phyloP scores from a whole-genome alignment of 2,797 vertebrate species.

The Lepilemur ruficaudatus region DNA sequence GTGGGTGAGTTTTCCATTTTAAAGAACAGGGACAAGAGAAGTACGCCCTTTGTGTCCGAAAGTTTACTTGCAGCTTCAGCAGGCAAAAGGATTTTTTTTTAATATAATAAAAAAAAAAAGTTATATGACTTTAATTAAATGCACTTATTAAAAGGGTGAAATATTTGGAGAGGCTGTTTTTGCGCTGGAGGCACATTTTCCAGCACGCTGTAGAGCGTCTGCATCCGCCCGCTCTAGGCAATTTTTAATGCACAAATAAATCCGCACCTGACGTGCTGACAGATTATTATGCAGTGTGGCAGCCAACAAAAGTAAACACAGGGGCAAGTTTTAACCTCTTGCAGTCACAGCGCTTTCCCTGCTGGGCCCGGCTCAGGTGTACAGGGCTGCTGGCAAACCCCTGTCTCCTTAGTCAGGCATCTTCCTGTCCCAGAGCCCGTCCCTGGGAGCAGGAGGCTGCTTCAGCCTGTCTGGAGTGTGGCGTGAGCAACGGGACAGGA shows the following conservation, averaged over 20 bases:
- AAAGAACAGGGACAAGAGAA: background rate
- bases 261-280: slow-evolving; percentile 89
- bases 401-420: background rate
- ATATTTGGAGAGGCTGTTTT: slow-evolving; percentile 84
- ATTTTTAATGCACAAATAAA: slow-evolving; percentile 91
- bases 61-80: slow-evolving; percentile 72
- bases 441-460: background rate
- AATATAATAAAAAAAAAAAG: slow-evolving; percentile 84
- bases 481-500: slow-evolving; percentile 49
- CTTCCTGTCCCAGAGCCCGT: background rate
- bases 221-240: slow-evolving; percentile 86
- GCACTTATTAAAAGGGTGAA: slow-evolving; percentile 87
- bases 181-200: slow-evolving; percentile 86
- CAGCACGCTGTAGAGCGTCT: slow-evolving; percentile 85
- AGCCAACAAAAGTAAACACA: slow-evolving; percentile 85
- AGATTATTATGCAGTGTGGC: slow-evolving; percentile 87
- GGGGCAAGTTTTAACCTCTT: slow-evolving; percentile 86
- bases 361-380: slow-evolving; percentile 52
- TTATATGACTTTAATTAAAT: slow-evolving; percentile 90
- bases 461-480: background rate
- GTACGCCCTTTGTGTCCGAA: slow-evolving; percentile 67
- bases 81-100: slow-evolving; percentile 66
- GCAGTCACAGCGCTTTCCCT: slow-evolving; percentile 73
- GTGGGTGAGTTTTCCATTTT: slow-evolving; percentile 73
- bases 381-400: background rate